These are phyloP conservation scores for Sarcophaga peregrina DNA, from an alignment of 1,140 invertebrate genomes.

Conservation along the genomic window DNA sequence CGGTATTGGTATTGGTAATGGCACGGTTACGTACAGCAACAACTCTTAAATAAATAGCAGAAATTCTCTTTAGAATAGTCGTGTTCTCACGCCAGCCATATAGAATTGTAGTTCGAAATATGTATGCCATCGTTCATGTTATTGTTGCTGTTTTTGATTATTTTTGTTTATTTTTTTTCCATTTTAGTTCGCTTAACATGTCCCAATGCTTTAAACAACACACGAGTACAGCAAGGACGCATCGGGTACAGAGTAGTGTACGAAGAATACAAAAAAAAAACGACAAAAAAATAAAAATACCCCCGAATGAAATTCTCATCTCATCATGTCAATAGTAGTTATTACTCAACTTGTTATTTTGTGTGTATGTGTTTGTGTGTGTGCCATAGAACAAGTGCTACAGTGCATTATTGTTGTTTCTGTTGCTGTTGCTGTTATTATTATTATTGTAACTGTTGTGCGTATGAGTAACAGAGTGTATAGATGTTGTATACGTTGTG, in stretches of 20 bases:
- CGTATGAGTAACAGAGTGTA: too few species aligned
- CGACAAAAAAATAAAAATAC: too few species aligned
- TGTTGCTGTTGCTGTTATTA: not conserved
- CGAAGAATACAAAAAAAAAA: too few species aligned
- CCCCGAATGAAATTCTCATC: not conserved
- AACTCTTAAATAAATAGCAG: conserved; percentile 22
- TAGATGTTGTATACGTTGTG: too few species aligned
- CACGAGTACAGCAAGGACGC: too few species aligned
- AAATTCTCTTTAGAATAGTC: conserved; percentile 19
- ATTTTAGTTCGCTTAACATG: not conserved
- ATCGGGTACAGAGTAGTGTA: too few species aligned
- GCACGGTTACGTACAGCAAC: not conserved
- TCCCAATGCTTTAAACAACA: not conserved
- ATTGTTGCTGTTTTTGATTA: conserved; percentile 2
- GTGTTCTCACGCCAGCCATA: conserved; percentile 5
- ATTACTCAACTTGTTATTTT: conserved; percentile 21
- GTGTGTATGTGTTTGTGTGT: too few species aligned
- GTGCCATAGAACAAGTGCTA: too few species aligned
- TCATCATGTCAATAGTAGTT: conserved; percentile 27
- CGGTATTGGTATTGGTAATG: too few species aligned
- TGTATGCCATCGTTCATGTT: too few species aligned
- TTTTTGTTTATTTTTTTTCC: not conserved
- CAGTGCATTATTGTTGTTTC: not conserved
- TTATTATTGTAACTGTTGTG: not conserved
- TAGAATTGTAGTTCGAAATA: not conserved